A percentile compares a stretch with the other conserved stretches of the same genome.
Conservation (phyloP, 2,113 vertebrate genomes). For the Pteruthius melanotis region DNA sequence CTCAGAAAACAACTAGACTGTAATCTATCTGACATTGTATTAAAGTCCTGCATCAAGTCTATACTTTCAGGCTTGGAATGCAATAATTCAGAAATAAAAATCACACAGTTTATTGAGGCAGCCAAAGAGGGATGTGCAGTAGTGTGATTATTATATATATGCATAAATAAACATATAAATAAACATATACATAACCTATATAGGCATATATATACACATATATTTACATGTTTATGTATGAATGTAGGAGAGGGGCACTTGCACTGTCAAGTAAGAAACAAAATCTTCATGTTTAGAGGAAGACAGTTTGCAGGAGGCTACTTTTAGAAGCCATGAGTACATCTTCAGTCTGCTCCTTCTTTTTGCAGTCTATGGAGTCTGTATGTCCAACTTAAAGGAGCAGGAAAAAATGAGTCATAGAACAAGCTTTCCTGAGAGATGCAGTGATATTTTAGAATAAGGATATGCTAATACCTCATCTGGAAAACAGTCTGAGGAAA, state of each 20-base stretch:
- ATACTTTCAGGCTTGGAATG: not conserved
- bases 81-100: not conserved
- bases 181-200: fast-evolving
- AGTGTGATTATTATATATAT: not conserved
- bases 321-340: not conserved
- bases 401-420: not conserved
- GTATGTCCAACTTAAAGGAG: not conserved
- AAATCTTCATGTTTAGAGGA: not conserved
- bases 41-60: not conserved
- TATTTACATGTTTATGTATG: fast-evolving
- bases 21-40: not conserved
- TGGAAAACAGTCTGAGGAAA: not conserved
- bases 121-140: not conserved
- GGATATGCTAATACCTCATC: fast-evolving
- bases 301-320: not conserved
- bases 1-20: not conserved
- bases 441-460: not conserved
- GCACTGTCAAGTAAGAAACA: not conserved
- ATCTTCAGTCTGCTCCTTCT: not conserved
- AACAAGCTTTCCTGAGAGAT: not conserved
- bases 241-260: not conserved
- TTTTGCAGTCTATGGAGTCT: not conserved
- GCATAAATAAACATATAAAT: fast-evolving
- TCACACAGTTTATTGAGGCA: not conserved
- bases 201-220: fast-evolving